Percentiles rank a stretch among this genome's conserved stretches.
Conservation (phyloP, 2,888 invertebrate genomes). For the Cryptocheilus praepositus region DNA sequence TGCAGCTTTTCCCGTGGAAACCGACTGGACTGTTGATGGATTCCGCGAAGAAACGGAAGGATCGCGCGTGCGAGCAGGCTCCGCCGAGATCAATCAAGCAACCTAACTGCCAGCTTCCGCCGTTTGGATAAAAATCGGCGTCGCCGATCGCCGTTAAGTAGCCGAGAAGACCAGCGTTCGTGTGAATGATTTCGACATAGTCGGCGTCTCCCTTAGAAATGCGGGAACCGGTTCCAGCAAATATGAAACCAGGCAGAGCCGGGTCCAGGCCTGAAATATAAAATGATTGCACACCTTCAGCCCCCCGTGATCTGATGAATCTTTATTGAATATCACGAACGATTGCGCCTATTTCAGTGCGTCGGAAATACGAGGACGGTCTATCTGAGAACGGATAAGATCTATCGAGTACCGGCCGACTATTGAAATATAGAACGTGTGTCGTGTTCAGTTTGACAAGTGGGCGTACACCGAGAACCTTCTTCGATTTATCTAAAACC, state of each 20-base stretch:
- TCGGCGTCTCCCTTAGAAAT: conserved; percentile 68
- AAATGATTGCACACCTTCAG: not conserved
- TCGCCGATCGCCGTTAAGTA: conserved; percentile 66
- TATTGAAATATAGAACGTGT: not conserved
- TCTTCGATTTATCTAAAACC: too few relatives aligned
- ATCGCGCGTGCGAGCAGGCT: conserved; percentile 65
- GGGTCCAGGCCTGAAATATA: conserved; percentile 71
- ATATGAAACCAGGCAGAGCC: conserved; percentile 66
- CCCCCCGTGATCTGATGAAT: too few relatives aligned
- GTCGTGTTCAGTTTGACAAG: not conserved
- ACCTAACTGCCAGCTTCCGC: conserved; percentile 67
- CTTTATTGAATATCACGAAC: not conserved
- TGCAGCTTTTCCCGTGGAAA: conserved; percentile 51
- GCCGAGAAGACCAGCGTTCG: conserved; percentile 69
- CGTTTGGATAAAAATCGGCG: conserved; percentile 73
- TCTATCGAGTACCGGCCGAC: not conserved
- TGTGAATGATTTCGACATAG: conserved; percentile 72
- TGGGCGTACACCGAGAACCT: too few relatives aligned
- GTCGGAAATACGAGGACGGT: not conserved
- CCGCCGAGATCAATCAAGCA: conserved; percentile 54
- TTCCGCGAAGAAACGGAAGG: conserved; percentile 64
- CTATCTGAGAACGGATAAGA: too few relatives aligned
- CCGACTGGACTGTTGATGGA: conserved; percentile 56
- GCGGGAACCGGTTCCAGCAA: conserved; percentile 49
- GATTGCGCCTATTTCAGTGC: not conserved